Conservation (phyloP, 2,113 vertebrate species). For the Danionella cerebrum region DNA sequence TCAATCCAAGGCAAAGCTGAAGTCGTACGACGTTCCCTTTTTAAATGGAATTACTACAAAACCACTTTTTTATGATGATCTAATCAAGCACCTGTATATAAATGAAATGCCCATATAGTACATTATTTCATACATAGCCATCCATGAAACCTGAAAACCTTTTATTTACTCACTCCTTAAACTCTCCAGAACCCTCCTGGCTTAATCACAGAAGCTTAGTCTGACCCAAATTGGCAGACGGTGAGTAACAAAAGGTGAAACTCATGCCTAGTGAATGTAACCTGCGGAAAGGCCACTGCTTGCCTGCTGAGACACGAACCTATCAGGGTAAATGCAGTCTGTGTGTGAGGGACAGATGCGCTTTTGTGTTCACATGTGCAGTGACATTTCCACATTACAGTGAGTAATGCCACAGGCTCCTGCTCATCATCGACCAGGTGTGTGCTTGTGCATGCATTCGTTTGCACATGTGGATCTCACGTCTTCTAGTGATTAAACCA, state of each 20-base stretch:
- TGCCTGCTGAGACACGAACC: constrained; percentile 4
- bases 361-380: constrained; percentile 9
- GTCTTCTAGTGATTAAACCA: constrained; percentile 18
- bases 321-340: constrained; percentile 1
- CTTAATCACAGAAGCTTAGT: not conserved
- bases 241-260: not conserved
- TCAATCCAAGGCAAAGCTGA: no score
- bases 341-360: not conserved
- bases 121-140: no score
- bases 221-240: not conserved
- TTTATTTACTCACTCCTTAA: no score
- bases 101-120: no score
- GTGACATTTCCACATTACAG: constrained; percentile 26
- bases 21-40: no score
- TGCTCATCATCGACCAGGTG: not conserved
- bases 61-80: no score
- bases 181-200: no score
- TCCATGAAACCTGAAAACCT: no score
- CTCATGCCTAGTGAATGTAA: not conserved
- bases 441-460: not conserved
- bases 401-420: constrained; percentile 23
- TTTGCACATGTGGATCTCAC: not conserved
- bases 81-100: no score
- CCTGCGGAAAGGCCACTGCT: not conserved
- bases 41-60: no score